Conservation (phyloP, 2,797 vertebrate genomes). For the Menidia menidia region DNA sequence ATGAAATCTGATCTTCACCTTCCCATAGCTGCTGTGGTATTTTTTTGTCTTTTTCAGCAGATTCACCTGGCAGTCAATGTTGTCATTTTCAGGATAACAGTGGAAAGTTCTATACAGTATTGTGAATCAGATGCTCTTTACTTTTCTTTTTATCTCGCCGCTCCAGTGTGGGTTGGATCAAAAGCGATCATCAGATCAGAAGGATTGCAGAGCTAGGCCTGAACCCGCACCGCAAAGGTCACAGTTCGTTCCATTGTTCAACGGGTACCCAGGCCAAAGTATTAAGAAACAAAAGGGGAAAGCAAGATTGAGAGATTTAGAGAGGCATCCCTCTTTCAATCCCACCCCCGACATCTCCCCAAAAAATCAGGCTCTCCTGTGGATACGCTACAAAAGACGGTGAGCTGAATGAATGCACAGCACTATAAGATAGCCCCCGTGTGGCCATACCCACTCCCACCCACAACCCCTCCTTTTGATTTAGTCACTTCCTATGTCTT, state of each 20-base stretch:
- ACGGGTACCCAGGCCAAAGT: slow-evolving; percentile 57
- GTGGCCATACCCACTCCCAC: slow-evolving; percentile 30
- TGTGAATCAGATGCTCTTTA: slow-evolving; percentile 43
- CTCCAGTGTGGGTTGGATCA: slow-evolving; percentile 70
- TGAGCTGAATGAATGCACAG: slow-evolving; percentile 26
- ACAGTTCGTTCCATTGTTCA: slow-evolving; percentile 80
- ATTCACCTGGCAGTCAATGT: slow-evolving; percentile 58
- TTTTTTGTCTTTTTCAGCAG: slow-evolving; percentile 12
- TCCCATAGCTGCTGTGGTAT: neutral
- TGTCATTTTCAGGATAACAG: slow-evolving; percentile 58
- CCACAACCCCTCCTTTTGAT: slow-evolving; percentile 37
- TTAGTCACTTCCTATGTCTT: slow-evolving; percentile 25
- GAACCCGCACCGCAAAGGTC: slow-evolving; percentile 80
- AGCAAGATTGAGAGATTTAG: slow-evolving; percentile 46
- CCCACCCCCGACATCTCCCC: slow-evolving; percentile 43
- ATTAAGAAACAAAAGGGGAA: slow-evolving; percentile 44
- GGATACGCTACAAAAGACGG: slow-evolving; percentile 48
- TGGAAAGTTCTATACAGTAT: slow-evolving; percentile 36
- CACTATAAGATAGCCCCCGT: slow-evolving; percentile 22
- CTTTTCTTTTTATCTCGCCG: slow-evolving; percentile 31
- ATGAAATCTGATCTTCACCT: neutral
- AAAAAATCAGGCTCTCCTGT: slow-evolving; percentile 43
- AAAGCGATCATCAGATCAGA: slow-evolving; percentile 71
- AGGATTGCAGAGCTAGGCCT: slow-evolving; percentile 52
- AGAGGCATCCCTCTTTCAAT: slow-evolving; percentile 40